Percentiles rank a stretch among this genome's conserved stretches.
phyloP scores from a whole-genome alignment of 2,888 invertebrate genomes.

The Rotaria macrura region DNA sequence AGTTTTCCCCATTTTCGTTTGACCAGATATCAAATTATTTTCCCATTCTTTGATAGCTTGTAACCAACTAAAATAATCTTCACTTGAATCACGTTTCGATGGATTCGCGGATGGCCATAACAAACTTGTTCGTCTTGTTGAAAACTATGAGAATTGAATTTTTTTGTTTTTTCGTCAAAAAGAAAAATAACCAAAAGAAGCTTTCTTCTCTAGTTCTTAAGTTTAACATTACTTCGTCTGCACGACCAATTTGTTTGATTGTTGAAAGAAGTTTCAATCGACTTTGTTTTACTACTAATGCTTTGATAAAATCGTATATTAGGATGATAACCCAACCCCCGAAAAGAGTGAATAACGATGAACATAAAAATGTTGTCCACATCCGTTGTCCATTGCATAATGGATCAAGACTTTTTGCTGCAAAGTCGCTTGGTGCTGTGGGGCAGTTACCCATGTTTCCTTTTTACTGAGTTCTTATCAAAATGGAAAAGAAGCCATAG shows the following conservation, averaged over 20 bases:
- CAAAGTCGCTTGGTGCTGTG: background rate
- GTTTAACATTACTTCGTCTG: background rate
- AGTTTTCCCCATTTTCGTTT: conserved; percentile 21
- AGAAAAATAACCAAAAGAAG: background rate
- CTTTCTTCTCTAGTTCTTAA: background rate
- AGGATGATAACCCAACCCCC: conserved; percentile 28
- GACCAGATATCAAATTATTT: conserved; percentile 10
- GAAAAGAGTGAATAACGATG: conserved; percentile 24
- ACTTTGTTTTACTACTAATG: background rate
- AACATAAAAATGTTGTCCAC: conserved; percentile 32
- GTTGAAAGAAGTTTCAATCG: background rate
- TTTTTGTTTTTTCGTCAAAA: background rate
- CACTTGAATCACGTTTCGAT: background rate
- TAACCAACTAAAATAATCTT: conserved; percentile 14
- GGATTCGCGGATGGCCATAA: background rate
- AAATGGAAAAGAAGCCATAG: background rate
- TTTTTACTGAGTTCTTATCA: background rate
- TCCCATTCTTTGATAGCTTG: conserved; percentile 18
- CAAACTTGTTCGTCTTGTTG: background rate
- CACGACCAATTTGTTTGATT: background rate
- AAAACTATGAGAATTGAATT: background rate
- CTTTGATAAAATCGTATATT: conserved; percentile 1
- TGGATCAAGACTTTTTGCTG: conserved; percentile 28
- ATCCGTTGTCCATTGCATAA: conserved; percentile 27
- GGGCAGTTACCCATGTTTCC: background rate